A percentile compares a stretch with the other conserved stretches of the same genome.
These are phyloP conservation scores for Margaritifera margaritifera DNA, from an alignment of 2,888 invertebrate genomes.

Conservation along the genomic window DNA sequence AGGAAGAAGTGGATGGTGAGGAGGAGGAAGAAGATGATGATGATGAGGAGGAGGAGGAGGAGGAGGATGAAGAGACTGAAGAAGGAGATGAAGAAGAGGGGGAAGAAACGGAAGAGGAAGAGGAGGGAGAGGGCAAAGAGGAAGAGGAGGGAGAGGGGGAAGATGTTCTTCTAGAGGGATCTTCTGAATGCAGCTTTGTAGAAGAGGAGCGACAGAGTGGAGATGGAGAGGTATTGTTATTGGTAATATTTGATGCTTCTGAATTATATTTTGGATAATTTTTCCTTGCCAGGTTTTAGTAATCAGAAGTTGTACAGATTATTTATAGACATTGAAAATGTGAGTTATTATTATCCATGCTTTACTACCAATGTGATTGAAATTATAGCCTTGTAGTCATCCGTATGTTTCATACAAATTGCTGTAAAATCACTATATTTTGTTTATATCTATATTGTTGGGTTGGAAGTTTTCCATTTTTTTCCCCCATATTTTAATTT, in stretches of 20 bases:
- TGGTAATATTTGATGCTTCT: not conserved
- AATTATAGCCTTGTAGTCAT: too few relatives aligned
- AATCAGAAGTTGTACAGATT: too few relatives aligned
- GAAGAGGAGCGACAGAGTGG: conserved; percentile 79
- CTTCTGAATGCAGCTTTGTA: conserved; percentile 35
- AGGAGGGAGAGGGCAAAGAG: conserved; percentile 49
- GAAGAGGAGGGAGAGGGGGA: conserved; percentile 55
- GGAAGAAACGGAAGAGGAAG: conserved; percentile 49
- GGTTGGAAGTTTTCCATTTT: too few relatives aligned
- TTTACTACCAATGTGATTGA: too few relatives aligned
- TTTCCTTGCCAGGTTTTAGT: not conserved
- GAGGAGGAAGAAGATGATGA: too few relatives aligned
- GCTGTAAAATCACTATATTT: too few relatives aligned
- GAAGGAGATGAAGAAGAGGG: conserved; percentile 59
- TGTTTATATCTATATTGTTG: too few relatives aligned
- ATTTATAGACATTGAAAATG: too few relatives aligned
- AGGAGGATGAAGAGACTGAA: conserved; percentile 9
- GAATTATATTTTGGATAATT: not conserved
- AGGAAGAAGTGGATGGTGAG: too few relatives aligned
- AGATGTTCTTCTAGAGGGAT: conserved; percentile 50
- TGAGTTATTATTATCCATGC: too few relatives aligned
- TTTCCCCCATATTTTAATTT: too few relatives aligned
- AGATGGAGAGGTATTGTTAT: conserved; percentile 79
- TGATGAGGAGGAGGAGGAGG: not conserved
- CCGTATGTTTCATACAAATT: too few relatives aligned